Evolutionary conservation across 2,888 invertebrate genomes (phyloP), one percentile per base, ranked within the genome.

Genomic region (Melinopterus prodromus): DNA sequence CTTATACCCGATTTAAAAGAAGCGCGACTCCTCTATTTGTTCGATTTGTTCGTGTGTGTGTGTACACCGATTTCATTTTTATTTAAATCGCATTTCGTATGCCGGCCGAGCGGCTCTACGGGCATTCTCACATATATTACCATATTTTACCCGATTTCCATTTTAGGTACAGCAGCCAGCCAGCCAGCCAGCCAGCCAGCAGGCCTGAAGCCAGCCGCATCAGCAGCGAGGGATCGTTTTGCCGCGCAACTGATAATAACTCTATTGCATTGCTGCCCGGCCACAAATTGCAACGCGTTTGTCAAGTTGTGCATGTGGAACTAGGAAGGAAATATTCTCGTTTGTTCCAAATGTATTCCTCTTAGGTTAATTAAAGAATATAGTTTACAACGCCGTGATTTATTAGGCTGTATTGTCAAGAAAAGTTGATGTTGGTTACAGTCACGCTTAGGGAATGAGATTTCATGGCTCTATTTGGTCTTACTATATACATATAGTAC

Each of bases 21-120:
- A 53, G 53, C 9, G 53, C 2, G 53, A 7, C 53, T 7, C 53
- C 53, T 53, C 53, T 53, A 53, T 53, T 9, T 12, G 7, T 53
- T 53, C 53, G 53, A 53, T 53, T 53, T 53, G 53, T 53, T 53
- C 53, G 53, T 53, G 53, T 53, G 53, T 53, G 53, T 53, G 53
- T 12, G 53, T 53, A 53, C 53, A 53, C 53, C 53, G 53, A 53
- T 53, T 53, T 53, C 53, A 53, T 53, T 53, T 53, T 53, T 53
- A 53, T 53, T 53, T 53, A 53, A 53, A 53, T 53, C 53, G 53
- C 53, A 53, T 53, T 12, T 7, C 7, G 9, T 53, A 53, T 53
- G 53, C 53, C 7, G 53, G 9, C 53, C 5, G 53, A 53, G 12
- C 53, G 5, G 53, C 53, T 53, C 53, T 53, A 53, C 53, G 53